Evolutionary conservation across 2,797 vertebrate genomes (phyloP).

Genomic region (Staurois parvus): DNA sequence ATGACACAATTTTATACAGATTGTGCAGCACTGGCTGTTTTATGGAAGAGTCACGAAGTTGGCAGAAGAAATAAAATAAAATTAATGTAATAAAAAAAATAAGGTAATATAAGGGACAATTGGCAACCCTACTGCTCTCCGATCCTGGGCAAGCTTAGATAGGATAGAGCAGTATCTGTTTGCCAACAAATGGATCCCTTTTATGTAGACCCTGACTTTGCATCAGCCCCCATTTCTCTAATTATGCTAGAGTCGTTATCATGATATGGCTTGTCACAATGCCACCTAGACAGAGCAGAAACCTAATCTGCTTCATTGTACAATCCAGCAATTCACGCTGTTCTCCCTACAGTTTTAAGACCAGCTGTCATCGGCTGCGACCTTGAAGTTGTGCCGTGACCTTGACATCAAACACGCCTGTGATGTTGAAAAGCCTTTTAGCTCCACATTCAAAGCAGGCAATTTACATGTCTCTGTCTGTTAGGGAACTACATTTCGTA

Average conservation of each 20-base stretch:
- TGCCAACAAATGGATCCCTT: background rate
- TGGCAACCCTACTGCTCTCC: background rate
- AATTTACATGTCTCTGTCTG: background rate
- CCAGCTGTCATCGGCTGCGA: conserved; percentile 41
- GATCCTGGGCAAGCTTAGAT: background rate
- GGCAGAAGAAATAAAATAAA: background rate
- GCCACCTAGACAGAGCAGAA: conserved; percentile 9
- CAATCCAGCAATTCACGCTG: background rate
- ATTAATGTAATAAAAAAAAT: background rate
- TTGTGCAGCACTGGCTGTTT: background rate
- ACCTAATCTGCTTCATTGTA: conserved; percentile 7
- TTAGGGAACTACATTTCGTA: background rate
- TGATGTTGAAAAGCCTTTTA: background rate
- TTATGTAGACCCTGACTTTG: background rate
- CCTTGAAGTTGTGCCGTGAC: conserved; percentile 31
- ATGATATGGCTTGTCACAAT: background rate
- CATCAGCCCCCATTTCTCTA: background rate
- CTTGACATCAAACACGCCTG: conserved; percentile 19
- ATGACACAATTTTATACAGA: too few species aligned
- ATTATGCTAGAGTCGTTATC: background rate
- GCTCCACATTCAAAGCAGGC: background rate
- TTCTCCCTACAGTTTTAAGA: conserved; percentile 32
- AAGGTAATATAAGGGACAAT: background rate
- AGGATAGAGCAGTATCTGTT: background rate
- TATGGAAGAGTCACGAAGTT: background rate